These are phyloP conservation scores for Anseranas semipalmata DNA, from an alignment of 2,113 vertebrate genomes.

Conservation along the genomic window DNA sequence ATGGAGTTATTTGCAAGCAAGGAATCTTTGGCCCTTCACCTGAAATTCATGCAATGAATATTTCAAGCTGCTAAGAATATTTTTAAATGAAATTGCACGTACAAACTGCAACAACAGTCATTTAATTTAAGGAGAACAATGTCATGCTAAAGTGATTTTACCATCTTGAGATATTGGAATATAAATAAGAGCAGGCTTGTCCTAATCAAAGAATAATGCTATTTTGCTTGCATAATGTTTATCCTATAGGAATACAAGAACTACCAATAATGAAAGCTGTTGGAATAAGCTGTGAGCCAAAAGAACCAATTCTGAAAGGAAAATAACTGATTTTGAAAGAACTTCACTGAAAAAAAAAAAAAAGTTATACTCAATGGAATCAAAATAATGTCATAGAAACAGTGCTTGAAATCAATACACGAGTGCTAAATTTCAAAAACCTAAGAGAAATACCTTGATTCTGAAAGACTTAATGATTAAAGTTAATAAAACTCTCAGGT, in stretches of 20 bases:
- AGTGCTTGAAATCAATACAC: neutral
- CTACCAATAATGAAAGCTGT: neutral
- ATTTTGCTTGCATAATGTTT: neutral
- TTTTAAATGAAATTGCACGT: neutral
- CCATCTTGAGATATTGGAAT: neutral
- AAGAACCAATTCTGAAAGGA: neutral
- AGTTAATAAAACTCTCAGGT: neutral
- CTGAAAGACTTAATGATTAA: neutral
- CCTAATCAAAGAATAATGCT: neutral
- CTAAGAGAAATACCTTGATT: neutral
- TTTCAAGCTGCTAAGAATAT: slow-evolving; percentile 33
- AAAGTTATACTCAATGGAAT: neutral
- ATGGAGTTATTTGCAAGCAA: neutral
- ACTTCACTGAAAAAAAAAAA: neutral
- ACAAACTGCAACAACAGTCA: slow-evolving; percentile 1
- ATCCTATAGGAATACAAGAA: neutral
- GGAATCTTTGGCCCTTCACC: slow-evolving; percentile 7
- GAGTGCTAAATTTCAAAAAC: neutral
- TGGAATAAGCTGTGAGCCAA: neutral
- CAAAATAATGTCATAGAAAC: neutral
- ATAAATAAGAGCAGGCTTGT: slow-evolving; percentile 2
- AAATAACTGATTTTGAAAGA: neutral
- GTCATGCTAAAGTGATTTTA: slow-evolving; percentile 7
- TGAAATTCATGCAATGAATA: slow-evolving; percentile 32
- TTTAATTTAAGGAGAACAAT: neutral